These are phyloP conservation scores for Tetrax tetrax DNA, from an alignment of 2,113 vertebrate genomes.

Conservation along the genomic window DNA sequence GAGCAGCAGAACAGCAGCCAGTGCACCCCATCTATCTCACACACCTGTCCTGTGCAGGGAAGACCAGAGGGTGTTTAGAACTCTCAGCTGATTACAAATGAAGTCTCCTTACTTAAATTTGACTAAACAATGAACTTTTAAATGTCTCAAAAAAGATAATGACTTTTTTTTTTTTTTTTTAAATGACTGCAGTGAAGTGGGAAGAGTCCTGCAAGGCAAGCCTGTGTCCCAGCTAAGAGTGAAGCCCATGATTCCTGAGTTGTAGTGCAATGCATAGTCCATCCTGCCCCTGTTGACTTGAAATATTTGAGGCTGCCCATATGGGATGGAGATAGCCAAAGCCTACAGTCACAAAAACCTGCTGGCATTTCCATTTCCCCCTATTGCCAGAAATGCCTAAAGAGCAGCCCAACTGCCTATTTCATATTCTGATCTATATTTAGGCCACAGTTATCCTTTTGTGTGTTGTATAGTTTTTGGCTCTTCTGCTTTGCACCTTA, in stretches of 20 bases:
- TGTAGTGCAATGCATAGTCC: background rate
- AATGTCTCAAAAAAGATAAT: background rate
- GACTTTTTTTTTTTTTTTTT: background rate
- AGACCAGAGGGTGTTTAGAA: background rate
- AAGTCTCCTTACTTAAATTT: background rate
- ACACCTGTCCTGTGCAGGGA: background rate
- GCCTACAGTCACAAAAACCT: background rate
- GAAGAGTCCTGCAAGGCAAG: background rate
- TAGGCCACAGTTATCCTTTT: background rate
- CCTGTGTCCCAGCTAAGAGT: fast-evolving
- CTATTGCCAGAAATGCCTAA: background rate
- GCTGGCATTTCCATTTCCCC: background rate
- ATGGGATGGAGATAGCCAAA: background rate
- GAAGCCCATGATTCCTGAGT: background rate
- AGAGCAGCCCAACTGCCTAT: background rate
- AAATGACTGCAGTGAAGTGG: background rate
- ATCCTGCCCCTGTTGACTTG: background rate
- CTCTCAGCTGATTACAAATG: background rate
- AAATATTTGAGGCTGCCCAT: background rate
- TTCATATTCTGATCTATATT: background rate
- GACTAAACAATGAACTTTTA: background rate
- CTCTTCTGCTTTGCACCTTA: background rate
- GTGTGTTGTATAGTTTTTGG: background rate
- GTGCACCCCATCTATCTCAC: background rate
- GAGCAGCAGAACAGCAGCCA: background rate